Percentiles rank a stretch among this genome's conserved stretches.
Conservation (phyloP, 2,113 vertebrate species). For the Macrotis lagotis region DNA sequence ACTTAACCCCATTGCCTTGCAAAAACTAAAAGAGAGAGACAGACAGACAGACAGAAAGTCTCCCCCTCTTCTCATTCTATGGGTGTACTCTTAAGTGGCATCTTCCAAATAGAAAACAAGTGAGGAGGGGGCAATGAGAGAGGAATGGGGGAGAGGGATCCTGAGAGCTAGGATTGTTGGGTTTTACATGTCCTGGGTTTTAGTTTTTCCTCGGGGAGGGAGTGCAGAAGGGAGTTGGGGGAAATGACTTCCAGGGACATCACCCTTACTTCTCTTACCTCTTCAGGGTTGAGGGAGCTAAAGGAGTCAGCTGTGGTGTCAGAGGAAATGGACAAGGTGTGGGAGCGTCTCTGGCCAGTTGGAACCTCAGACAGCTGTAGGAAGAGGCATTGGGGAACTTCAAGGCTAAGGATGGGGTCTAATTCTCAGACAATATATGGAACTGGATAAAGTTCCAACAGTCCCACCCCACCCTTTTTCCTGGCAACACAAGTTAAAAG, state of each 20-base stretch:
- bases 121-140: accelerated
- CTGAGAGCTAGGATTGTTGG: neutral
- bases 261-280: constrained; percentile 79
- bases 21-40: no score
- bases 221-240: neutral
- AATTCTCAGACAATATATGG: no score
- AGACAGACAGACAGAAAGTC: neutral
- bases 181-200: neutral
- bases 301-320: constrained; percentile 92
- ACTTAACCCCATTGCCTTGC: no score
- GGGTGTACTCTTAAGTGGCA: neutral
- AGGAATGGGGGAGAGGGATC: accelerated
- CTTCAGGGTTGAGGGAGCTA: constrained; percentile 88
- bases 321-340: constrained; percentile 91
- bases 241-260: accelerated
- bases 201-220: neutral
- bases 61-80: neutral
- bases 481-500: no score
- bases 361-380: constrained; percentile 84
- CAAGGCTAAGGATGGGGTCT: neutral
- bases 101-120: neutral
- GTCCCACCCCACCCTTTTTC: no score
- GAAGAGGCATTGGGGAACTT: constrained; percentile 21
- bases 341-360: constrained; percentile 88
- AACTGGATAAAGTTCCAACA: neutral